These are phyloP conservation scores for Hypocryptadius cinnamomeus DNA, from an alignment of 2,113 vertebrate genomes.

Conservation along the genomic window DNA sequence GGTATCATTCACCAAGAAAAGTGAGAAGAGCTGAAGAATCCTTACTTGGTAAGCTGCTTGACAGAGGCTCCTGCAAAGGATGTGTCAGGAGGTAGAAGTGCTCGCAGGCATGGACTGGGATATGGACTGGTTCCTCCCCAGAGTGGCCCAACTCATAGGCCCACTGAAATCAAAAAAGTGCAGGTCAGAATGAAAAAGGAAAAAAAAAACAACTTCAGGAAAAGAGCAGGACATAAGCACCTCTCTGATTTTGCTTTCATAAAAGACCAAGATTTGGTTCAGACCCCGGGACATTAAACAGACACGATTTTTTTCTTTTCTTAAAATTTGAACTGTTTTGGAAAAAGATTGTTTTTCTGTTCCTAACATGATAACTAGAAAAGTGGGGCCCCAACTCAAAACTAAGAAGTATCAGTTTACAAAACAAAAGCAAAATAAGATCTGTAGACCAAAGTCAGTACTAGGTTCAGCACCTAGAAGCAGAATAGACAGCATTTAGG, in stretches of 20 bases:
- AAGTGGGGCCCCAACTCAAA: background rate
- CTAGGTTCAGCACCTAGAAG: background rate
- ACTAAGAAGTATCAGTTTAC: background rate
- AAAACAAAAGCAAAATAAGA: background rate
- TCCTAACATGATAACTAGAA: background rate
- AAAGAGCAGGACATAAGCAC: background rate
- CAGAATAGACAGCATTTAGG: background rate
- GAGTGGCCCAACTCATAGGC: conserved; percentile 94
- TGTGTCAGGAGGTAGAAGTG: conserved; percentile 98
- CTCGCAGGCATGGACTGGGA: conserved; percentile 94
- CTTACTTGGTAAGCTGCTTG: conserved; percentile 81
- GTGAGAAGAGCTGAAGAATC: background rate
- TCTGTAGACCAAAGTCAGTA: background rate
- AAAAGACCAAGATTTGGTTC: background rate
- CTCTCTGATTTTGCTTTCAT: background rate
- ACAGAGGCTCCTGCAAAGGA: conserved; percentile 78
- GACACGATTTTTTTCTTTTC: background rate
- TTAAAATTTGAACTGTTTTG: background rate
- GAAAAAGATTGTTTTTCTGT: background rate
- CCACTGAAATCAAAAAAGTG: conserved; percentile 78
- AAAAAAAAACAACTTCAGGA: background rate
- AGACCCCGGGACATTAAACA: background rate
- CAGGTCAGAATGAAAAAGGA: background rate
- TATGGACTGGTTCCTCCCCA: conserved; percentile 84
- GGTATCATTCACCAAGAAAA: background rate